Evolutionary conservation across 2,888 invertebrate species (phyloP).

Genomic region (Mythimna ferrago): DNA sequence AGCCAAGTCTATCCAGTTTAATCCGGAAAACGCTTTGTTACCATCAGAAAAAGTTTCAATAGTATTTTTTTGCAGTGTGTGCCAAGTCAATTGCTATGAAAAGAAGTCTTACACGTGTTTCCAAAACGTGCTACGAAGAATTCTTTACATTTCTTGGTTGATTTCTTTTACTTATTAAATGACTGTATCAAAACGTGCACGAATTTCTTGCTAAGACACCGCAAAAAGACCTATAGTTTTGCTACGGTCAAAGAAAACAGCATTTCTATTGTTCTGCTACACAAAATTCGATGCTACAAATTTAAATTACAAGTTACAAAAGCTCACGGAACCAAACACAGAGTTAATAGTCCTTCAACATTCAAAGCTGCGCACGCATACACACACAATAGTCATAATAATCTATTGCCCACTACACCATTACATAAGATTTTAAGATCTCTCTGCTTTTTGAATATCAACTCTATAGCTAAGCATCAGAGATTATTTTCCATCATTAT

Average conservation of each 20-base stretch:
- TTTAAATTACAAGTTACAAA: conserved; percentile 57
- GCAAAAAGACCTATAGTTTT: conserved; percentile 9
- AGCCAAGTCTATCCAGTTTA: background rate
- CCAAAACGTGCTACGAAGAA: conserved; percentile 15
- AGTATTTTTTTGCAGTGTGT: conserved; percentile 29
- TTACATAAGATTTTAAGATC: conserved; percentile 69
- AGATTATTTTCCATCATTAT: conserved; percentile 45
- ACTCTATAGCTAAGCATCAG: conserved; percentile 44
- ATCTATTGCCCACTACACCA: conserved; percentile 68
- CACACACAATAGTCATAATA: conserved; percentile 62
- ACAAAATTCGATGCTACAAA: conserved; percentile 31
- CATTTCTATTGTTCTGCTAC: conserved; percentile 18
- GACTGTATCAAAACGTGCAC: conserved; percentile 11
- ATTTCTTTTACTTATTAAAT: conserved; percentile 10
- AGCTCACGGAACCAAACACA: conserved; percentile 62
- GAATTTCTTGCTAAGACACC: conserved; percentile 12
- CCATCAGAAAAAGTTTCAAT: conserved; percentile 21
- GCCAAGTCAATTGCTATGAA: conserved; percentile 30
- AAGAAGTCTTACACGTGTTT: conserved; percentile 19
- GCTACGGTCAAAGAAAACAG: conserved; percentile 27
- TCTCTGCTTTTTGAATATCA: conserved; percentile 37
- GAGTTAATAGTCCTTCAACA: conserved; percentile 62
- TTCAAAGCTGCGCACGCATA: conserved; percentile 69
- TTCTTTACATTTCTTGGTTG: conserved; percentile 10
- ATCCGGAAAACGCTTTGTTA: conserved; percentile 19